phyloP scores from a whole-genome alignment of 2,113 vertebrate genomes.

The Vicugna pacos region DNA sequence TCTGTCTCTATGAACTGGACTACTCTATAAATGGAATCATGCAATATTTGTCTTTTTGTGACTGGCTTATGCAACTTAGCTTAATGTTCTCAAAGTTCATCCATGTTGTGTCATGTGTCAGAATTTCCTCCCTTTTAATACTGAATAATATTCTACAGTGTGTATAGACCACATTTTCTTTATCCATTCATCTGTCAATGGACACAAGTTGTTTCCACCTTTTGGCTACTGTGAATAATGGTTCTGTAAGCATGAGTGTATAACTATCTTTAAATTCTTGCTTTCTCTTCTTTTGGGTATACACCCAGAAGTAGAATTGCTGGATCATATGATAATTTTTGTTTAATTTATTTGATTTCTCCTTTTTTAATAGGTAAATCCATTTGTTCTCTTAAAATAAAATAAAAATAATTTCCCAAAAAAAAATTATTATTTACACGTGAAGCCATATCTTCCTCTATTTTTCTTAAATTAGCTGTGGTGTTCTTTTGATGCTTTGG shows the following conservation, averaged over 20 bases:
- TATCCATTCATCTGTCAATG: background rate
- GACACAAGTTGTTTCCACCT: background rate
- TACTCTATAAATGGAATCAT: background rate
- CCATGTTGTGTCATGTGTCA: background rate
- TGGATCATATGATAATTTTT: background rate
- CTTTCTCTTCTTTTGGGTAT: background rate
- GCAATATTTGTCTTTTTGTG: background rate
- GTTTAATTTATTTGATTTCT: constrained; percentile 17
- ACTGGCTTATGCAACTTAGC: background rate
- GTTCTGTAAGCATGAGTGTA: background rate
- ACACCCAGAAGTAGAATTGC: background rate
- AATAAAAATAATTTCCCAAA: background rate
- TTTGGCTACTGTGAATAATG: background rate
- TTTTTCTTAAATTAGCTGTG: background rate
- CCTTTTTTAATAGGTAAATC: background rate
- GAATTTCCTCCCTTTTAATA: background rate
- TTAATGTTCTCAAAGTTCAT: background rate
- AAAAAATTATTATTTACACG: background rate
- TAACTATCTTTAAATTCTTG: background rate
- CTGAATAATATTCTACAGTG: background rate
- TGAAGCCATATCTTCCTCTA: background rate
- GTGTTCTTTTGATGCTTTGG: background rate
- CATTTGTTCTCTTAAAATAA: background rate
- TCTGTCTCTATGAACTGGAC: background rate
- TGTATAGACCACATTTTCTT: background rate